Percentiles rank a stretch among this genome's conserved stretches.
Conservation (phyloP, 1,140 invertebrate species). For the Schmidtea mediterranea region DNA sequence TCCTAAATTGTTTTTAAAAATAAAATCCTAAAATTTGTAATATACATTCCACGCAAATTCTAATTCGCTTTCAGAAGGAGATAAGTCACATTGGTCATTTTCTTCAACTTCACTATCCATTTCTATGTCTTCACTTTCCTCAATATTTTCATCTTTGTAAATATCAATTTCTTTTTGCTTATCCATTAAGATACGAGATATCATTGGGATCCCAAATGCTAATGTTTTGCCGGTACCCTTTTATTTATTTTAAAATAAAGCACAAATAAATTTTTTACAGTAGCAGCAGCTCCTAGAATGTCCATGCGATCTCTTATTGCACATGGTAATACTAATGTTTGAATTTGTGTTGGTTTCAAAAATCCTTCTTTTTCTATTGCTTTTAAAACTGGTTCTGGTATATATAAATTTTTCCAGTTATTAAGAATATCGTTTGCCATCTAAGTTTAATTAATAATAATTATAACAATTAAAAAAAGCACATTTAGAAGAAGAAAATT, state of each 20-base stretch:
- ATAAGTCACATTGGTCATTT: neutral
- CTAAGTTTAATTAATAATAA: too few species aligned
- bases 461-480: too few species aligned
- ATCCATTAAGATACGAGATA: neutral
- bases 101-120: neutral
- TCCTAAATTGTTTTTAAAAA: too few species aligned
- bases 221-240: slow-evolving; percentile 7
- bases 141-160: neutral
- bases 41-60: neutral
- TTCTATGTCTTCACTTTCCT: neutral
- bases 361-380: slow-evolving; percentile 2
- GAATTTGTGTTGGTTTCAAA: neutral
- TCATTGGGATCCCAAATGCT: slow-evolving; percentile 6
- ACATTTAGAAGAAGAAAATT: too few species aligned
- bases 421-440: too few species aligned
- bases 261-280: slow-evolving; percentile 2
- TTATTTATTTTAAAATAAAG: neutral
- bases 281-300: slow-evolving; percentile 1
- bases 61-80: neutral
- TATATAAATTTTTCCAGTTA: too few species aligned
- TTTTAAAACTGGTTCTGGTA: neutral
- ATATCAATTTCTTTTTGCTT: neutral
- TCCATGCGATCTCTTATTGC: slow-evolving; percentile 2
- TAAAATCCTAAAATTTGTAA: neutral
- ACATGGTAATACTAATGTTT: neutral